phyloP scores from a whole-genome alignment of 2,888 invertebrate species.

The Mystacides longicornis region DNA sequence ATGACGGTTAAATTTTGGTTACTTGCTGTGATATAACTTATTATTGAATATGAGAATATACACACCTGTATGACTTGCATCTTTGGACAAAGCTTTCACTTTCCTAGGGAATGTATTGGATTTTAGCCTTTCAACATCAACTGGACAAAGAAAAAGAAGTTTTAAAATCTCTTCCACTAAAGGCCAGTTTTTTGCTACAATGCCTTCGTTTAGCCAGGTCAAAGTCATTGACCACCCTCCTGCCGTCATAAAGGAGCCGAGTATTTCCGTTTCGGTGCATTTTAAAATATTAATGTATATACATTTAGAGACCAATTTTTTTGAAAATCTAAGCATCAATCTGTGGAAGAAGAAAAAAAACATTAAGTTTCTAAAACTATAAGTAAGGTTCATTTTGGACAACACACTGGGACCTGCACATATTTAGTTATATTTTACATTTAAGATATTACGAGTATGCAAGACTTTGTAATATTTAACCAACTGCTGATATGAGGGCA shows the following conservation, averaged over 20 bases:
- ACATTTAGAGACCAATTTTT: constrained; percentile 91
- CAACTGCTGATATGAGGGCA: no score
- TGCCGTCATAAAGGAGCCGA: constrained; percentile 81
- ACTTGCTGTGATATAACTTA: not conserved
- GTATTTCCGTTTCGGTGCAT: constrained; percentile 72
- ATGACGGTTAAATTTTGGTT: constrained; percentile 1
- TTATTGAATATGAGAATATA: not conserved
- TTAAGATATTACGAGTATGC: no score
- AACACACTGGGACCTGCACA: no score
- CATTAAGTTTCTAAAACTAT: no score
- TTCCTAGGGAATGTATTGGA: constrained; percentile 88
- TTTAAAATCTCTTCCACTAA: constrained; percentile 81
- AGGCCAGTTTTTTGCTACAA: constrained; percentile 76
- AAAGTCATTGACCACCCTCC: constrained; percentile 91
- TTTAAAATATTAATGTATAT: constrained; percentile 89
- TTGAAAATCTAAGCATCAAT: constrained; percentile 92
- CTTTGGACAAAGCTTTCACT: constrained; percentile 79
- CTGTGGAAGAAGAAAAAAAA: constrained; percentile 49
- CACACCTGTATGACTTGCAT: constrained; percentile 71
- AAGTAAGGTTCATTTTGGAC: no score
- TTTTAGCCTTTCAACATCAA: constrained; percentile 83
- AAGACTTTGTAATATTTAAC: no score
- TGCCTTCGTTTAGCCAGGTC: constrained; percentile 85
- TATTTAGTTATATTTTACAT: no score
- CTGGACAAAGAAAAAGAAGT: constrained; percentile 77